Base-by-base conservation (phyloP, 1,140 invertebrate species). In the Apis florea region DNA sequence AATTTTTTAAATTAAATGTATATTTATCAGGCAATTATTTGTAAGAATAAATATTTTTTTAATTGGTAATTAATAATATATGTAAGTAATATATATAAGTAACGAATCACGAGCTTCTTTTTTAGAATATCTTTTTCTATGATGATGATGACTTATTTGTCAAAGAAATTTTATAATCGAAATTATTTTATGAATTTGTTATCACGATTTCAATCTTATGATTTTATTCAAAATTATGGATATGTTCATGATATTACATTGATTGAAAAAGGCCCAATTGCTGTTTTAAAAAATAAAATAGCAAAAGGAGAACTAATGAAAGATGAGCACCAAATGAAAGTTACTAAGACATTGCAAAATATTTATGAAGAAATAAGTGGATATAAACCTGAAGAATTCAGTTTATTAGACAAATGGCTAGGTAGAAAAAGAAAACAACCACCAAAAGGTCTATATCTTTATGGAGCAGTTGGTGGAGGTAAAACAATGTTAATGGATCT, bases 401-500 rank as follows among this genome's bases (percentile, higher is more conserved):
- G 82, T 68, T 79, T 93, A 56, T 91, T 94, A 24, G 87, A 82
- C 80, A 95, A 92, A 90, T 95, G 88, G 88, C 92, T 93, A 83
- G 89, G 83, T 69, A 89, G 82, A 73, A 89, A 74, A 61, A 91
- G 86, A 82, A 92, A 91, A 91, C 94, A 93, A 88, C 92, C 95
- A 21, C 97, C 97, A 0, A 95, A 96, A 92, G 97, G 97, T 12
- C 92, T 98, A 13, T 98, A 98, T 89, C 95, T 98, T 67, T 96
- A 97, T 93, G 97, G 97, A 67, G 96, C 97, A 90, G 97, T 98
- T 87, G 98, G 98, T 67, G 97, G 98, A 90, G 98, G 98, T 77
- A 99, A 99, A 95, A 99, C 99, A 17, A 99, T 99, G 97, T 94
- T 99, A 47, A 99, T 99, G 99, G 99, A 99, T 94, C 92, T 99